phyloP scores from a whole-genome alignment of 2,888 invertebrate species.

The Parnassius glacialis region DNA sequence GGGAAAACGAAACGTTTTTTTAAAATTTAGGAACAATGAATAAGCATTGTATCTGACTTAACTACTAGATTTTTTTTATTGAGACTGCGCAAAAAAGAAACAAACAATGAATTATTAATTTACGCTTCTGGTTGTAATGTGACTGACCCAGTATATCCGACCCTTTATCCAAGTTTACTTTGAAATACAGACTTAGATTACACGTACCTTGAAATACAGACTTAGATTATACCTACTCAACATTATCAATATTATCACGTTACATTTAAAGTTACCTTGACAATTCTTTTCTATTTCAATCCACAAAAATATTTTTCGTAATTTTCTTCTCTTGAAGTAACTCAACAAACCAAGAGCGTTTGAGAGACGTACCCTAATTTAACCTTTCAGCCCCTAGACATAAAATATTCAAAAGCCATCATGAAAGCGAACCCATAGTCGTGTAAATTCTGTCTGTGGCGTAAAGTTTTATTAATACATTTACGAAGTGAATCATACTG shows the following conservation, averaged over 20 bases:
- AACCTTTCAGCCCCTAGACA: slow-evolving; percentile 38
- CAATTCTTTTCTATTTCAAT: neutral
- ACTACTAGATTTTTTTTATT: too few species aligned
- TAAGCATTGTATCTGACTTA: too few species aligned
- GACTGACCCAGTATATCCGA: too few species aligned
- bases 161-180: too few species aligned
- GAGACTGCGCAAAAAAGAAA: too few species aligned
- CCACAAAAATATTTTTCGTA: neutral
- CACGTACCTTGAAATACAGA: too few species aligned
- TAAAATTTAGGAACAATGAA: too few species aligned
- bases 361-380: slow-evolving; percentile 13
- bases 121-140: too few species aligned
- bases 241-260: neutral
- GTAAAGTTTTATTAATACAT: slow-evolving; percentile 9
- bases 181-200: too few species aligned
- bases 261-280: slow-evolving; percentile 2
- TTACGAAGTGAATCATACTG: slow-evolving; percentile 6
- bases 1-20: too few species aligned
- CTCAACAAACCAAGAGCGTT: slow-evolving; percentile 9
- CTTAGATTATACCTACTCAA: too few species aligned
- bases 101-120: too few species aligned
- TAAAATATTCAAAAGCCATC: slow-evolving; percentile 66
- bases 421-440: slow-evolving; percentile 57
- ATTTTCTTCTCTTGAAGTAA: slow-evolving; percentile 11
- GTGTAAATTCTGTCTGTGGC: slow-evolving; percentile 32